phyloP scores from a whole-genome alignment of 2,113 vertebrate species.

The Archocentrus centrarchus region DNA sequence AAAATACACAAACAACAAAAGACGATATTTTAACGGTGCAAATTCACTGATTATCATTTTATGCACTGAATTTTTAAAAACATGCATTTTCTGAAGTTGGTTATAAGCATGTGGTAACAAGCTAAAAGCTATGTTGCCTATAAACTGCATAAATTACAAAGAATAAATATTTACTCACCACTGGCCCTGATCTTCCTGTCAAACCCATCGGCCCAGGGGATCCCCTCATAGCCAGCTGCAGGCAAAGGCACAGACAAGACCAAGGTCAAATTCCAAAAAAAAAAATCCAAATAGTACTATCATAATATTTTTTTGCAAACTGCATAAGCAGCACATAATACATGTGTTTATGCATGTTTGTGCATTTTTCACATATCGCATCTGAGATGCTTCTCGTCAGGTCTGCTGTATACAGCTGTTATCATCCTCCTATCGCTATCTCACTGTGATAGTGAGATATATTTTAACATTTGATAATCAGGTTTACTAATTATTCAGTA shows the following conservation, averaged over 20 bases:
- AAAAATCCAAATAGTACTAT: neutral
- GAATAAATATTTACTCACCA: conserved; percentile 85
- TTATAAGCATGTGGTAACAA: neutral
- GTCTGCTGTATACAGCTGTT: neutral
- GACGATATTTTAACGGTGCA: neutral
- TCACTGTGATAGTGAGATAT: neutral
- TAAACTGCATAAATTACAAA: neutral
- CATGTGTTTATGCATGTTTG: neutral
- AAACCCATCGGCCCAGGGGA: conserved; percentile 96
- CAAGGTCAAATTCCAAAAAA: conserved; percentile 22
- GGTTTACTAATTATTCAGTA: neutral
- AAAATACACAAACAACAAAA: neutral
- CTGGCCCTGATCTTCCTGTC: conserved; percentile 96
- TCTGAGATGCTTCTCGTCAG: neutral
- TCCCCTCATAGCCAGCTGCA: conserved; percentile 95
- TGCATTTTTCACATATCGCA: neutral
- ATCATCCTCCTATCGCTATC: neutral
- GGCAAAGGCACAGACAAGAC: conserved; percentile 36
- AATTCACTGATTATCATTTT: neutral
- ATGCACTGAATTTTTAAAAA: neutral
- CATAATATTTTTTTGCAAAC: neutral
- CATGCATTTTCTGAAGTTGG: neutral
- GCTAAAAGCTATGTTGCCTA: neutral
- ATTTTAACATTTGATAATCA: neutral
- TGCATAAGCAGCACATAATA: neutral